Conservation (phyloP, 2,888 invertebrate species). For the Andrena bucephala region DNA sequence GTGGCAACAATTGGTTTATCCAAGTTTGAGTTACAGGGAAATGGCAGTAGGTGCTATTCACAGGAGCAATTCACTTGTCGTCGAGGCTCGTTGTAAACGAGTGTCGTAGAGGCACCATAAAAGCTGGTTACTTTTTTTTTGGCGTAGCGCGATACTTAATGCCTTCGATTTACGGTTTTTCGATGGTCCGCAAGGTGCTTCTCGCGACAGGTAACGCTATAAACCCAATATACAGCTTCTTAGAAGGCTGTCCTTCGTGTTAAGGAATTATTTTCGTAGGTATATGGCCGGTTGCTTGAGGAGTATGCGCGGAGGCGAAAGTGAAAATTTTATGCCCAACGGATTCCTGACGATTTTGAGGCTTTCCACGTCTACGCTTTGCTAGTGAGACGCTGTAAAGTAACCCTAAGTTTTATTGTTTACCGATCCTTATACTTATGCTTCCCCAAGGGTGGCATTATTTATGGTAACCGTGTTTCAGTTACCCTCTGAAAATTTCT, state of each 20-base stretch:
- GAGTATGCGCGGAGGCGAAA: constrained; percentile 23
- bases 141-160: constrained; percentile 1
- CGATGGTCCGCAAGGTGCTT: constrained; percentile 72
- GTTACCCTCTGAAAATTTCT: neutral
- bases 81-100: constrained; percentile 2
- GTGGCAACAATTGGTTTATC: neutral
- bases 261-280: constrained; percentile 33
- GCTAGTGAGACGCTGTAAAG: constrained; percentile 36
- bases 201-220: constrained; percentile 79
- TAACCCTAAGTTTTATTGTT: neutral
- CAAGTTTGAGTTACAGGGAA: neutral
- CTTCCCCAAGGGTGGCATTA: neutral
- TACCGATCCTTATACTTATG: neutral
- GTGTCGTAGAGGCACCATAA: neutral
- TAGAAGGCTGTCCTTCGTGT: constrained; percentile 51
- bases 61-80: neutral
- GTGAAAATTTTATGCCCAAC: constrained; percentile 42
- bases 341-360: constrained; percentile 10
- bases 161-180: constrained; percentile 23
- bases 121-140: constrained; percentile 20
- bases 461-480: neutral
- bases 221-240: constrained; percentile 72
- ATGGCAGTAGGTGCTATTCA: neutral
- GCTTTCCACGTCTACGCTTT: constrained; percentile 8
- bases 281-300: constrained; percentile 13